Evolutionary conservation across 2,113 vertebrate genomes (phyloP).

Genomic region (Oreochromis niloticus): DNA sequence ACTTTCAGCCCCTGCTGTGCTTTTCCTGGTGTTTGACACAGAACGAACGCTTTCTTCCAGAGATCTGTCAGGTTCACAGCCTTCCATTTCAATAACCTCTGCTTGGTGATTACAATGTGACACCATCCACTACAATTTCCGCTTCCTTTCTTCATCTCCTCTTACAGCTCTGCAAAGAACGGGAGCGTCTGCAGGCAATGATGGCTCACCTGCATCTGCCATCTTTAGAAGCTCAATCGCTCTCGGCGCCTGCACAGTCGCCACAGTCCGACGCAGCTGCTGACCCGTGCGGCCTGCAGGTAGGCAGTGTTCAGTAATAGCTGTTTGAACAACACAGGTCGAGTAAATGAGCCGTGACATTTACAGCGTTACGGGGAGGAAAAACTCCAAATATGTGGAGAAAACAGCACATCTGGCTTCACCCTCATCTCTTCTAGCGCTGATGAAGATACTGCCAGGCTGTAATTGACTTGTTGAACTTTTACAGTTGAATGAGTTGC

Average conservation of each 20-base stretch:
- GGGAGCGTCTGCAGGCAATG: slow-evolving; percentile 91
- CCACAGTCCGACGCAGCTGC: slow-evolving; percentile 54
- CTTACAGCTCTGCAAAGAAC: slow-evolving; percentile 92
- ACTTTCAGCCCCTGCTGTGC: neutral
- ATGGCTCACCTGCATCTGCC: slow-evolving; percentile 95
- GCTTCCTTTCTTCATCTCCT: slow-evolving; percentile 51
- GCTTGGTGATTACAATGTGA: neutral
- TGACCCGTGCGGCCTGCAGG: slow-evolving; percentile 61
- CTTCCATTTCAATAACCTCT: neutral
- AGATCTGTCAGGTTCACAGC: neutral
- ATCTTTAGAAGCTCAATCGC: slow-evolving; percentile 80
- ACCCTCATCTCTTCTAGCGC: slow-evolving; percentile 65
- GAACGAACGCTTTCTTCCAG: neutral
- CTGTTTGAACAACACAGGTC: slow-evolving; percentile 53
- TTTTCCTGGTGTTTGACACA: neutral
- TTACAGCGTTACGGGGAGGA: slow-evolving; percentile 67
- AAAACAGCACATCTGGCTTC: slow-evolving; percentile 72
- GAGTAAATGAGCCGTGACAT: slow-evolving; percentile 80
- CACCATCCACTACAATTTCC: neutral
- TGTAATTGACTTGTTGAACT: slow-evolving; percentile 1
- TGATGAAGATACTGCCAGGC: neutral
- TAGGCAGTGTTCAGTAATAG: slow-evolving; percentile 73
- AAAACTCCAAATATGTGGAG: slow-evolving; percentile 68
- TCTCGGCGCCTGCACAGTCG: slow-evolving; percentile 79
- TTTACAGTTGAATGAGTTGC: slow-evolving; percentile 6